Base-by-base conservation (phyloP, 2,888 invertebrate genomes). In the Leucophenga maculata region DNA sequence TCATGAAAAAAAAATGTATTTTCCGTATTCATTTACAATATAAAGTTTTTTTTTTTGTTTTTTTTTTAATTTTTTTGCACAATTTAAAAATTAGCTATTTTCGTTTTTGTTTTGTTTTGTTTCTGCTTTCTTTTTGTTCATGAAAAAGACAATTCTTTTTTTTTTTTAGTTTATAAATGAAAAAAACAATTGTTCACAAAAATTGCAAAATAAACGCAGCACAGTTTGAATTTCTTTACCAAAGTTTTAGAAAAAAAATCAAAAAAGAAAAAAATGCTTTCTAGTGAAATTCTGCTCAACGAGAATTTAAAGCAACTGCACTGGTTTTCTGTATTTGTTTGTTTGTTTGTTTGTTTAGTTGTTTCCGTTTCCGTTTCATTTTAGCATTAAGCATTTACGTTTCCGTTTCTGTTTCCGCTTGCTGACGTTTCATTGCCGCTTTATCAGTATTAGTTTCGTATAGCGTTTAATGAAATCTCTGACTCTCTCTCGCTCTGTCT, bases 301-400 rank as follows among this genome's bases (percentile, higher is more conserved):
- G 69, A 78, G 77, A 78, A 81, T 79, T 79, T 76, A 77, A 80
- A 79, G 83, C 78, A 79, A 82, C 82, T 83, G 82, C 83, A 82
- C 82, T 82, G 82, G 77, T 77, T 78, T 57, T 46, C 50, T 32
- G 67, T n/a, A 60, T 16, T 14, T 9, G 50, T 16, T 70, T 66
- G 57, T 68, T 69, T 69, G 74, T 71, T 39, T 69, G 65, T 65
- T 50, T 16, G n/a, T 64, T 67, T 69, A 65, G 22, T 65, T 67
- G 39, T 65, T 55, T 52, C 31, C 26, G 32, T 20, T 52, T 31
- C 20, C 73, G 65, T 76, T 59, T 65, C 72, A 65, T 76, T 65
- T 65, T 69, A n/a, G n/a, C n/a, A n/a, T n/a, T n/a, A n/a, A n/a
- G n/a, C 70, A 72, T 73, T 66, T 57, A 44, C 46, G 52, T 72